Evolutionary conservation across 2,797 vertebrate genomes (phyloP), one percentile per base, ranked within the genome.

Genomic region (Sardinella longiceps): DNA sequence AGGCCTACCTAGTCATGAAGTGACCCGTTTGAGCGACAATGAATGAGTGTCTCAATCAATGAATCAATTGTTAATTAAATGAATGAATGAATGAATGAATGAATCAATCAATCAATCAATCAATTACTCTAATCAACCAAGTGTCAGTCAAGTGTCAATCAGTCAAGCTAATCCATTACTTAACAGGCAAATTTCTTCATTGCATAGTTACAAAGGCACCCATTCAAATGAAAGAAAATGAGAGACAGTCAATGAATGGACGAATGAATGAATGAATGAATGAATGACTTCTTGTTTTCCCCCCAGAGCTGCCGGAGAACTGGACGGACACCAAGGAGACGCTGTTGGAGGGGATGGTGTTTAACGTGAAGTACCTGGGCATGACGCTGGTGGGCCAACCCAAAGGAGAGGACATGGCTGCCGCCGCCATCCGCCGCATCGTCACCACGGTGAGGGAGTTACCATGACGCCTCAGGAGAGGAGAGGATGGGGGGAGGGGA

Each of bases 381-480:
- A 97, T 98, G 97, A 98, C 97, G 0, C 91, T 98, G 89, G 97
- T 98, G 77, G 97, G 96, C 50, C 96, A 97, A 86, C 97, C 97
- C 70, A 97, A 97, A 94, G 97, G 97, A 88, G 97, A 98, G 88
- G 97, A 97, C 89, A 98, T 98, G 97, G 97, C 97, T 1, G 95
- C 96, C 0, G 95, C 96, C 0, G 97, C 97, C 87, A 97, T 98
- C 88, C 95, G 92, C 80, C 95, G 97, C 91, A 98, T 98, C 2
- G 92, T 97, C 39, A 90, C 96, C 89, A 98, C 89, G 90, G 97
- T 98, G 93, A 96, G 95, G 90, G 37, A 11, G 70, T 70, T 37
- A 33, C 66, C 66, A 77, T 39, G 33, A 3, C 5, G 37, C 80
- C 39, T 46, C 60, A 43, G 48, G 7, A 25, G 45, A 45, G 66